Percentiles rank a stretch among this genome's conserved stretches.
Evolutionary conservation across 2,888 invertebrate species (phyloP).

Genomic region (Tenthredo mesomela): DNA sequence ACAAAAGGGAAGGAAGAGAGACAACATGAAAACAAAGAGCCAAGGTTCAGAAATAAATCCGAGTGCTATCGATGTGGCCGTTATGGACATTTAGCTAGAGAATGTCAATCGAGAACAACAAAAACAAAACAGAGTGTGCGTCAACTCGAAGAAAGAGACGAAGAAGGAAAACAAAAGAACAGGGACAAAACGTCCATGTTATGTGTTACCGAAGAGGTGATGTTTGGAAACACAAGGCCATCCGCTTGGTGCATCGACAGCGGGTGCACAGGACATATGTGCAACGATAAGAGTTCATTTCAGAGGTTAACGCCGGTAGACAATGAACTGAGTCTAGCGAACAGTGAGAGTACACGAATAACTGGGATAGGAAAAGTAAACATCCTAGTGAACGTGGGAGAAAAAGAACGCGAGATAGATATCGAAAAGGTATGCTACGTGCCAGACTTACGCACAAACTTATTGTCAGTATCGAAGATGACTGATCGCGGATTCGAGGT

Average conservation of each 20-base stretch:
- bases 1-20: too few relatives aligned
- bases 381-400: not conserved
- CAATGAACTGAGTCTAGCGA: conserved; percentile 52
- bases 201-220: not conserved
- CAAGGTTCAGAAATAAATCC: too few relatives aligned
- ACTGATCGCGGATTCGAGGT: not conserved
- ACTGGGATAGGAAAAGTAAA: not conserved
- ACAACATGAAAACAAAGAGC: too few relatives aligned
- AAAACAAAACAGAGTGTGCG: not conserved
- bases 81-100: too few relatives aligned
- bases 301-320: not conserved
- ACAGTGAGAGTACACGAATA: conserved; percentile 36
- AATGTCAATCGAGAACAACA: too few relatives aligned
- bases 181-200: not conserved
- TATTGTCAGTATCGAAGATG: not conserved
- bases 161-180: not conserved
- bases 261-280: not conserved
- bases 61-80: too few relatives aligned
- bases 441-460: not conserved
- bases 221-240: not conserved
- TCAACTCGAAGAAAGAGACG: not conserved
- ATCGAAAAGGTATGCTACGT: conserved; percentile 13
- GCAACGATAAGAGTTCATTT: not conserved
- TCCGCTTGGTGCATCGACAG: not conserved
- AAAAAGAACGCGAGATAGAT: conserved; percentile 24